Evolutionary conservation across 2,888 invertebrate species (phyloP), one percentile per base, ranked within the genome.

Genomic region (Pollenia amentaria): DNA sequence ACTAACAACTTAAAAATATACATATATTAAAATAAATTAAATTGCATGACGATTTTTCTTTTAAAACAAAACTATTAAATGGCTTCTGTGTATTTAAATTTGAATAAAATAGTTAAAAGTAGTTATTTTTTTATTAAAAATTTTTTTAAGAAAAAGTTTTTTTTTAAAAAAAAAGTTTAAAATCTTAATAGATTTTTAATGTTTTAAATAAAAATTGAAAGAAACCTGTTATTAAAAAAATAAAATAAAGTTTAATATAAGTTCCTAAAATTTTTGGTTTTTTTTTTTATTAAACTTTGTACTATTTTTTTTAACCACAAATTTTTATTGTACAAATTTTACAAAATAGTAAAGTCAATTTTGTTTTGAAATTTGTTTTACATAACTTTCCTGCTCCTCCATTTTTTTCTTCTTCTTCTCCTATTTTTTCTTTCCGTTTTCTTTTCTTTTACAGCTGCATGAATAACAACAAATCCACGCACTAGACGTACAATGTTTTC

Each of bases 391-490:
- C 67, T 67, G 21, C 29, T 82, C 48, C 57, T 57, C 12, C 38
- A 78, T 51, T 65, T 69, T 40, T 77, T 0, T 82, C 16, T 51
- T 46, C 6, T 57, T 48, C 7, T 18, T 38, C 29, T 29, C 29
- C 62, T 51, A 46, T 82, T 21, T 57, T 78, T 44, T 55, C 38
- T 69, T 69, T 64, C 51, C 44, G 48, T 60, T 51, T 29, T 87
- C 82, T 81, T 89, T 88, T 90, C 87, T 88, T 89, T 92, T 93
- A 89, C 93, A 92, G 92, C 93, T 91, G 93, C 92, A 92, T 92
- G 93, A 92, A 92, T 92, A 92, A 91, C 92, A 91, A 90, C 91
- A 90, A 91, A 90, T 88, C 91, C 91, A 90, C 92, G 92, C 91
- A 91, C 91, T 91, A 90, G 92, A 92, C 91, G 92, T 90, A 91